Percentiles rank a stretch among this genome's conserved stretches.
phyloP scores from a whole-genome alignment of 2,113 vertebrate genomes.

The Eleginops maclovinus region DNA sequence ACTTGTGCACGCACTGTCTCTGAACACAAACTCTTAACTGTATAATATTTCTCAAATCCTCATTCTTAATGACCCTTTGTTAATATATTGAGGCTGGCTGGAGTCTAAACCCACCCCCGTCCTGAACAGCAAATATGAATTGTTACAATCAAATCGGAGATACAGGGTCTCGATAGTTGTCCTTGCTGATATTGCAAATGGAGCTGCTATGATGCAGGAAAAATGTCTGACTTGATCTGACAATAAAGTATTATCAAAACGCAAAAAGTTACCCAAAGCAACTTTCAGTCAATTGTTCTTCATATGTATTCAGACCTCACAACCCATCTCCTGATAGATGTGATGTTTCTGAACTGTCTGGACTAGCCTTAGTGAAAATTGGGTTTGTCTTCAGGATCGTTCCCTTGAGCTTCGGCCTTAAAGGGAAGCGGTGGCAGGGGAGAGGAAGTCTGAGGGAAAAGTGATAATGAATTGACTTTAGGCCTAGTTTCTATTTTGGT shows the following conservation, averaged over 20 bases:
- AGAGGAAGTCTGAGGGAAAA: conserved; percentile 62
- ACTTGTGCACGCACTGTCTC: neutral
- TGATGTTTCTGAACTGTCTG: conserved; percentile 23
- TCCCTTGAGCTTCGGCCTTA: conserved; percentile 65
- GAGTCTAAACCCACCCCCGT: too few relatives aligned
- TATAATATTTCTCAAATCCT: neutral
- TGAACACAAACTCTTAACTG: neutral
- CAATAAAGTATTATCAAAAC: too few relatives aligned
- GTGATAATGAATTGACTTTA: conserved; percentile 77
- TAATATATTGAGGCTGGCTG: too few relatives aligned
- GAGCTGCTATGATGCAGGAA: too few relatives aligned
- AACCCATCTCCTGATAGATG: conserved; percentile 9
- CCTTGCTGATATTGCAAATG: too few relatives aligned
- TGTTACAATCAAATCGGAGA: too few relatives aligned
- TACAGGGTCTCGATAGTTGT: too few relatives aligned
- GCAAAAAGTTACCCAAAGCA: neutral
- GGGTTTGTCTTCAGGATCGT: conserved; percentile 50
- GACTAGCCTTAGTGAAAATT: conserved; percentile 65
- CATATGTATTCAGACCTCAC: neutral
- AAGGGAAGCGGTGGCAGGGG: conserved; percentile 49
- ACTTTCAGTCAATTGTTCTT: neutral
- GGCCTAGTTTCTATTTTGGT: conserved; percentile 80
- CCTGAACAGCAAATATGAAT: too few relatives aligned
- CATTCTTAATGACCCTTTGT: neutral
- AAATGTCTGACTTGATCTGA: too few relatives aligned